phyloP scores from a whole-genome alignment of 2,888 invertebrate species.

The Melanargia galathea region DNA sequence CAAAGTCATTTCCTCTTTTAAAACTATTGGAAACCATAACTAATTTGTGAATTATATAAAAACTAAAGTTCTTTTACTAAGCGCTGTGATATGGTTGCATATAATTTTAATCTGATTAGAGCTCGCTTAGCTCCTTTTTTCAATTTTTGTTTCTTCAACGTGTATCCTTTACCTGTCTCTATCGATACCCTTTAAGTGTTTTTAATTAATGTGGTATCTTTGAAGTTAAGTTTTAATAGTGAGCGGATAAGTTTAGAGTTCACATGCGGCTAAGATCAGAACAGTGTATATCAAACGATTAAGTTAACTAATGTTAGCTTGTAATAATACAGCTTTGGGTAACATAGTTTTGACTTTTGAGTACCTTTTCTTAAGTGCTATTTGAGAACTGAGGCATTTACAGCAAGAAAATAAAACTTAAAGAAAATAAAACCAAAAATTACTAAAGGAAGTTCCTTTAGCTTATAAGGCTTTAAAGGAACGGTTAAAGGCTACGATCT shows the following conservation, averaged over 20 bases:
- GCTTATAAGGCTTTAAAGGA: conserved; percentile 10
- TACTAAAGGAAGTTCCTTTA: neutral
- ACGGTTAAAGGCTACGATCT: conserved; percentile 28
- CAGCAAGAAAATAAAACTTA: neutral
- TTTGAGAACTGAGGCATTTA: neutral
- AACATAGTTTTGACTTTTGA: neutral
- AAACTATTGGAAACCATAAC: conserved; percentile 30
- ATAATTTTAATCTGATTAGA: conserved; percentile 22
- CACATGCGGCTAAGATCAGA: conserved; percentile 6
- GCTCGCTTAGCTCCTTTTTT: neutral
- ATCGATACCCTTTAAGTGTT: conserved; percentile 18
- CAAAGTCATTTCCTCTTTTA: conserved; percentile 66
- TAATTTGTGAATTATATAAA: conserved; percentile 31
- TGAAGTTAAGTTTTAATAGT: conserved; percentile 10
- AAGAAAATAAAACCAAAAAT: neutral
- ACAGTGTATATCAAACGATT: conserved; percentile 1
- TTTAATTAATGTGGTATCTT: conserved; percentile 11
- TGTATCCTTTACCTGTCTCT: conserved; percentile 6
- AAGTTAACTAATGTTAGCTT: conserved; percentile 5
- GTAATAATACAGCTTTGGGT: neutral
- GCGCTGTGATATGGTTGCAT: conserved; percentile 6
- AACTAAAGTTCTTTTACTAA: conserved; percentile 10
- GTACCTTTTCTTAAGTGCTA: neutral
- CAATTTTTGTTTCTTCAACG: neutral
- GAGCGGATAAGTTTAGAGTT: too few species aligned